A percentile compares a stretch with the other conserved stretches of the same genome.
These are phyloP conservation scores for Acromyrmex charruanus DNA, from an alignment of 1,140 invertebrate species.

Conservation along the genomic window DNA sequence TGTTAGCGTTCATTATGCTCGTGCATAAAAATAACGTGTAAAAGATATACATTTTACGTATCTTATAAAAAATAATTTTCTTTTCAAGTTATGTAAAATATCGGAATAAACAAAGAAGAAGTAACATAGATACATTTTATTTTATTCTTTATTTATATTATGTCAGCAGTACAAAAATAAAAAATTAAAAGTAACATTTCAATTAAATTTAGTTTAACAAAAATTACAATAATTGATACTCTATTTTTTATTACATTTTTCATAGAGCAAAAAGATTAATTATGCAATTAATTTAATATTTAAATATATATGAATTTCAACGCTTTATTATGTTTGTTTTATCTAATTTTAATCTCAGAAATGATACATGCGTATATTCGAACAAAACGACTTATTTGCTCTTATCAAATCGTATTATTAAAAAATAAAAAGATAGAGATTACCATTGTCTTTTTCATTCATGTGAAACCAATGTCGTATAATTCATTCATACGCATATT, in stretches of 20 bases:
- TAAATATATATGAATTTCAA: not conserved
- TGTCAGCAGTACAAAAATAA: not conserved
- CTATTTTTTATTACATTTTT: not conserved
- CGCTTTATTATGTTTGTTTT: not conserved
- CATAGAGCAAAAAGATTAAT: not conserved
- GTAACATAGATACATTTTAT: slow-evolving; percentile 2
- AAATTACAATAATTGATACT: slow-evolving; percentile 7
- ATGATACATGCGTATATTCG: slow-evolving; percentile 25
- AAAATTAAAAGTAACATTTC: not conserved
- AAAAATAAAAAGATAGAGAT: not conserved
- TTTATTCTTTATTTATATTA: not conserved
- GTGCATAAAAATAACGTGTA: not conserved
- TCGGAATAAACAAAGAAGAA: not conserved
- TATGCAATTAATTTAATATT: not conserved
- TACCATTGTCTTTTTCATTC: slow-evolving; percentile 1
- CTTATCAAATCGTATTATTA: not conserved
- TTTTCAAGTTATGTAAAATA: not conserved
- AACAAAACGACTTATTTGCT: slow-evolving; percentile 32
- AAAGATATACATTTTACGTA: not conserved
- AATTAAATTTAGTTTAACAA: slow-evolving; percentile 21
- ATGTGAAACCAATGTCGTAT: not conserved
- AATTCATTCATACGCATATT: not conserved
- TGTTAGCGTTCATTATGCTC: not conserved
- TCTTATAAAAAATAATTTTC: not conserved
- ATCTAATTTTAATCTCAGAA: not conserved